Conservation (phyloP, 2,797 vertebrate species). For the Alectoris magna region DNA sequence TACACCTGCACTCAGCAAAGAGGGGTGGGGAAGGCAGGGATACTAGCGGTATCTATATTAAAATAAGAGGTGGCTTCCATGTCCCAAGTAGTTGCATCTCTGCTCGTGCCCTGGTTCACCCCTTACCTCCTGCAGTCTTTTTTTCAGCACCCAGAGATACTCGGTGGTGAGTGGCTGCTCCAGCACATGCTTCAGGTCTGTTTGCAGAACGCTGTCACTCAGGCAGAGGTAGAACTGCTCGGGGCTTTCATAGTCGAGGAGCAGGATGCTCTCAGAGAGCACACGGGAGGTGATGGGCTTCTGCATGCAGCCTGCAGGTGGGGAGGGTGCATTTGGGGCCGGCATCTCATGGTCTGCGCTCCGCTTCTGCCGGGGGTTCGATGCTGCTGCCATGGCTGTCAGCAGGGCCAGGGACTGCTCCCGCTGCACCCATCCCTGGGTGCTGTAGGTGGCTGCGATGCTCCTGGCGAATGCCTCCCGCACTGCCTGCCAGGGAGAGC, state of each 20-base stretch:
- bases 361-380: not conserved
- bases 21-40: not conserved
- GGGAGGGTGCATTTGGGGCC: fast-evolving
- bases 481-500: constrained; percentile 28
- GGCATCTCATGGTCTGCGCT: fast-evolving
- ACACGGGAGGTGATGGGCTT: not conserved
- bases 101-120: not conserved
- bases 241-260: fast-evolving
- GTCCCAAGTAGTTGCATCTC: fast-evolving
- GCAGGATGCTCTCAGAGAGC: not conserved
- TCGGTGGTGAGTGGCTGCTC: fast-evolving
- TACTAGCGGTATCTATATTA: not conserved
- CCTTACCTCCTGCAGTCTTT: constrained; percentile 71
- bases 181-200: constrained; percentile 60
- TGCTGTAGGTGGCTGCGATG: not conserved
- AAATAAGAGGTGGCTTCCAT: too few relatives aligned
- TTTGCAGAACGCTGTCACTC: not conserved
- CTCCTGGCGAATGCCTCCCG: constrained; percentile 58
- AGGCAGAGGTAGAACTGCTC: constrained; percentile 65
- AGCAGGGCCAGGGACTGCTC: constrained; percentile 28
- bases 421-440: constrained; percentile 10
- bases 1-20: constrained; percentile 39
- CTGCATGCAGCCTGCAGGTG: not conserved
- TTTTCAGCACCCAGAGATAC: not conserved
- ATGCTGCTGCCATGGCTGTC: not conserved